These are phyloP conservation scores for Hoplodrina blanda DNA, from an alignment of 2,888 invertebrate species.

Conservation along the genomic window DNA sequence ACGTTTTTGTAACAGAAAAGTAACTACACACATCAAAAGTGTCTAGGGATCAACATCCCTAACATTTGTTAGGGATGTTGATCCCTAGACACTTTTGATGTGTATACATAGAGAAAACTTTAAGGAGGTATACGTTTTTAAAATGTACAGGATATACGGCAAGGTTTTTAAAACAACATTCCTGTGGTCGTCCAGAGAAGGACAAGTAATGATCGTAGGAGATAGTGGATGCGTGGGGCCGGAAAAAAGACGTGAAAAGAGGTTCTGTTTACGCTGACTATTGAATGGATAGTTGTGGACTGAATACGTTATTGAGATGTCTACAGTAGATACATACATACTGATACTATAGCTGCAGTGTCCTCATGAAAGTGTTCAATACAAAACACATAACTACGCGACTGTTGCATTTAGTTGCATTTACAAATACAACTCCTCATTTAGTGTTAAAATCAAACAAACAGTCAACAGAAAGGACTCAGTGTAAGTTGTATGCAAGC, in stretches of 20 bases:
- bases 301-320: constrained; percentile 32
- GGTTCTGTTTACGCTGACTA: constrained; percentile 13
- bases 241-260: constrained; percentile 13
- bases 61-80: too few species aligned
- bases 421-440: constrained; percentile 43
- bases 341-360: constrained; percentile 5
- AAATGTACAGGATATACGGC: neutral
- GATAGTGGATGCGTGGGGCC: constrained; percentile 18
- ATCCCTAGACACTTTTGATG: too few species aligned
- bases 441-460: constrained; percentile 43
- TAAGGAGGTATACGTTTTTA: neutral
- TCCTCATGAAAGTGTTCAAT: constrained; percentile 18
- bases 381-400: constrained; percentile 8
- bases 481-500: constrained; percentile 48
- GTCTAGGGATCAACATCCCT: too few species aligned
- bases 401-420: constrained; percentile 39
- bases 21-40: too few species aligned
- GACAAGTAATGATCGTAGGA: constrained; percentile 24
- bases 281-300: constrained; percentile 20
- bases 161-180: constrained; percentile 22
- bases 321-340: neutral
- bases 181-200: constrained; percentile 19
- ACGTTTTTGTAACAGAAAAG: too few species aligned
- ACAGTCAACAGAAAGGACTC: constrained; percentile 46
- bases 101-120: neutral